These are phyloP conservation scores for Stenichneumon culpator DNA, from an alignment of 2,888 invertebrate species.

Conservation along the genomic window DNA sequence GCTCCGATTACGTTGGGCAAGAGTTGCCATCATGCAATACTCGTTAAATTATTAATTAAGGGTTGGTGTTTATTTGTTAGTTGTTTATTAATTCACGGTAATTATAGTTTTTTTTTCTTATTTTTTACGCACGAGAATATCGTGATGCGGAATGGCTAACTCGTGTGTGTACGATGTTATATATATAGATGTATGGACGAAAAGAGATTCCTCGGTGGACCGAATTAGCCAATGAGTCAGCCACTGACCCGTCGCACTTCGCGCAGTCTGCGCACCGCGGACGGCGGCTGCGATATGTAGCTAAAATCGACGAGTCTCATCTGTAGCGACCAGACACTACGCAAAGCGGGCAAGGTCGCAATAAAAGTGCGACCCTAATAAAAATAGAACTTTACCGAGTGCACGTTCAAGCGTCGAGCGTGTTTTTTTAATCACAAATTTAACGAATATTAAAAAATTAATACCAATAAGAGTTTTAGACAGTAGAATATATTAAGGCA, in stretches of 20 bases:
- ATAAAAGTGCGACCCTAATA: conserved; percentile 48
- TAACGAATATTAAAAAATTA: background rate
- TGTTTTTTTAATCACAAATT: background rate
- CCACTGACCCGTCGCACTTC: conserved; percentile 57
- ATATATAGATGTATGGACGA: conserved; percentile 5
- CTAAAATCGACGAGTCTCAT: conserved; percentile 42
- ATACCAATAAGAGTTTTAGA: background rate
- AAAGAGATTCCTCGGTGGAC: conserved; percentile 69
- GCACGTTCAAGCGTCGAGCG: conserved; percentile 9
- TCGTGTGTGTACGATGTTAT: background rate
- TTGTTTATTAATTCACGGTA: conserved; percentile 2
- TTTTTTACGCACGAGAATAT: conserved; percentile 4
- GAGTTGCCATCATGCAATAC: background rate
- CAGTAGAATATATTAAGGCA: too few relatives aligned
- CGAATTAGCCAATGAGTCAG: conserved; percentile 76
- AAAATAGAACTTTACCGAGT: conserved; percentile 49
- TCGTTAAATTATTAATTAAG: conserved; percentile 5
- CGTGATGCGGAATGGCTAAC: background rate
- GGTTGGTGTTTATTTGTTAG: background rate
- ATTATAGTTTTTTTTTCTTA: background rate
- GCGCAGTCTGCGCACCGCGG: conserved; percentile 33
- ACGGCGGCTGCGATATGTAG: conserved; percentile 25
- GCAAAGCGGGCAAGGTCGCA: conserved; percentile 65
- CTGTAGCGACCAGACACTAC: conserved; percentile 18
- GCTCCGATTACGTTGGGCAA: background rate